Conservation (phyloP, 2,797 vertebrate species). For the Ibycter americanus region DNA sequence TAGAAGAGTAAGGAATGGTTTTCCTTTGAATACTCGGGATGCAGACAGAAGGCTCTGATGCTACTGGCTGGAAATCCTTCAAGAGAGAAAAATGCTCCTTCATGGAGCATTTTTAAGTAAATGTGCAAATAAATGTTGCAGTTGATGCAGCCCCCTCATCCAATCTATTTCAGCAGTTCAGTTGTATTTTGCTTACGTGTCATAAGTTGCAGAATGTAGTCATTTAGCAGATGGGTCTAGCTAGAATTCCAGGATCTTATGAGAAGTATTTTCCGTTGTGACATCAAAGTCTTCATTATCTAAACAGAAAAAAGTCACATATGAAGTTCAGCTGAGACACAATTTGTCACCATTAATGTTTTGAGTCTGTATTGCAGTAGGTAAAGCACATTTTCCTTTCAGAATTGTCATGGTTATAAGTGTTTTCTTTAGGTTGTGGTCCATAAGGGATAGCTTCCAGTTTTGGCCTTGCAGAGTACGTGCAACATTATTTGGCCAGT, state of each 20-base stretch:
- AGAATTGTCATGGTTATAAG: neutral
- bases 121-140: neutral
- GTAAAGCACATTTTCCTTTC: neutral
- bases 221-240: neutral
- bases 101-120: neutral
- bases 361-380: neutral
- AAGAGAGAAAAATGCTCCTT: neutral
- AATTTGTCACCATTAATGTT: neutral
- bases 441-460: neutral
- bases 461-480: neutral
- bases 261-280: neutral
- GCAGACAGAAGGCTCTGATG: slow-evolving; percentile 11
- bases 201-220: neutral
- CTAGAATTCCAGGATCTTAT: neutral
- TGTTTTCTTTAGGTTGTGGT: neutral
- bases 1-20: slow-evolving; percentile 46
- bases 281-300: neutral
- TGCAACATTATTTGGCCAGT: neutral
- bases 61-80: neutral
- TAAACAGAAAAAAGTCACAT: neutral
- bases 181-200: neutral
- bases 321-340: neutral
- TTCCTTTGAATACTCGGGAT: slow-evolving; percentile 24
- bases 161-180: neutral
- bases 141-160: rapidly evolving